phyloP scores from a whole-genome alignment of 1,140 invertebrate species.

The Aphaenogaster rudis region DNA sequence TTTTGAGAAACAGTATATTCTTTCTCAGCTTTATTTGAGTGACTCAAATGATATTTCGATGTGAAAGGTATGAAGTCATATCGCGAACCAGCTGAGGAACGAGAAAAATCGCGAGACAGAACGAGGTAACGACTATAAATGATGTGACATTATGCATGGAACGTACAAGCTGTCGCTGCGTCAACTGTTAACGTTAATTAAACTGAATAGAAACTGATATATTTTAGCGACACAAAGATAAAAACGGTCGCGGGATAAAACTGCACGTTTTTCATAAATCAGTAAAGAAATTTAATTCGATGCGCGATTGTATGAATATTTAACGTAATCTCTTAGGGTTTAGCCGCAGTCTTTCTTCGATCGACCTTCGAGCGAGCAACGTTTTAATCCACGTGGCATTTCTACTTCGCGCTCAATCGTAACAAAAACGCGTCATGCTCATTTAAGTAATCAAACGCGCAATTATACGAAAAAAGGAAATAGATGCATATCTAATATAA shows the following conservation, averaged over 20 bases:
- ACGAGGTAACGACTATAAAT: constrained; percentile 60
- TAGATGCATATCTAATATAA: background rate
- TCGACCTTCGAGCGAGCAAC: constrained; percentile 7
- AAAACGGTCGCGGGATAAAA: constrained; percentile 10
- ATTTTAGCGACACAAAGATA: background rate
- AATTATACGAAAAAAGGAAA: background rate
- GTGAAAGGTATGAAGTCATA: constrained; percentile 61
- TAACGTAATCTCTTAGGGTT: constrained; percentile 9
- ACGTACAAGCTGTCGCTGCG: background rate
- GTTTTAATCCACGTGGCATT: background rate
- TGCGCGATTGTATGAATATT: background rate
- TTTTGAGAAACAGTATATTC: constrained; percentile 1
- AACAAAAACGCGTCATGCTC: background rate
- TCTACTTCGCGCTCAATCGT: background rate
- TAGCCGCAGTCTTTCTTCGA: background rate
- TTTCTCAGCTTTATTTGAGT: constrained; percentile 31
- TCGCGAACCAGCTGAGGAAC: constrained; percentile 16
- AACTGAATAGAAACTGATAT: constrained; percentile 19
- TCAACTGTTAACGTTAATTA: constrained; percentile 7
- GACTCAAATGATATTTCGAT: constrained; percentile 54
- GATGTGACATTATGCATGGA: constrained; percentile 35
- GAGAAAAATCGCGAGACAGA: constrained; percentile 58
- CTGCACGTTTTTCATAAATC: background rate
- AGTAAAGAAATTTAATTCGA: background rate
- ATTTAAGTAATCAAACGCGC: background rate